phyloP scores from a whole-genome alignment of 2,797 vertebrate species.

The Melanogrammus aeglefinus region DNA sequence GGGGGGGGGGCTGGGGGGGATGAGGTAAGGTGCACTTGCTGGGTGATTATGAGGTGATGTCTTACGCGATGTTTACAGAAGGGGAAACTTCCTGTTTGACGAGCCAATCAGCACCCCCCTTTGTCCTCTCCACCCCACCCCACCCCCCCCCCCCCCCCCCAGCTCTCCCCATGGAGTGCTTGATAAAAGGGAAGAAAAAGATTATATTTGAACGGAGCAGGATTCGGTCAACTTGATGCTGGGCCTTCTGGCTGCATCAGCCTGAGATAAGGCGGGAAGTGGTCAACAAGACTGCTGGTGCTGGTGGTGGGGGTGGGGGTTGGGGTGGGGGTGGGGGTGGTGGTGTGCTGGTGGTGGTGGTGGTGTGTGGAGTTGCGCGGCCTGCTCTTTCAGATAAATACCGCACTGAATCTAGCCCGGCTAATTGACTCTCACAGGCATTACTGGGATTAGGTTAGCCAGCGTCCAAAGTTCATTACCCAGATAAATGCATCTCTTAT shows the following conservation, averaged over 20 bases:
- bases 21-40: slow-evolving; percentile 46
- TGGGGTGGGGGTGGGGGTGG: slow-evolving; percentile 48
- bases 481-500: slow-evolving; percentile 81
- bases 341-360: slow-evolving; percentile 43
- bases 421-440: slow-evolving; percentile 86
- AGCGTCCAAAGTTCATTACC: slow-evolving; percentile 82
- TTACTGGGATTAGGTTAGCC: slow-evolving; percentile 83
- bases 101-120: slow-evolving; percentile 65
- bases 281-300: slow-evolving; percentile 59
- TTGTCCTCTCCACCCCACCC: too few relatives aligned
- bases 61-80: slow-evolving; percentile 53
- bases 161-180: slow-evolving; percentile 51
- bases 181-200: slow-evolving; percentile 19
- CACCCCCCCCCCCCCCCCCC: too few relatives aligned
- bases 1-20: slow-evolving; percentile 34
- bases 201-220: slow-evolving; percentile 47
- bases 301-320: too few relatives aligned
- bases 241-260: slow-evolving; percentile 66
- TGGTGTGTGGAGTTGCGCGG: slow-evolving; percentile 53
- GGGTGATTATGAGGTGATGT: slow-evolving; percentile 31
- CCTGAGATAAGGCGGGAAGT: slow-evolving; percentile 63
- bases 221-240: slow-evolving; percentile 49
- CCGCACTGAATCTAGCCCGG: slow-evolving; percentile 71
- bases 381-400: slow-evolving; percentile 73
- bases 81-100: slow-evolving; percentile 43